Conservation (phyloP, 1,140 invertebrate genomes). For the Ooceraea biroi region DNA sequence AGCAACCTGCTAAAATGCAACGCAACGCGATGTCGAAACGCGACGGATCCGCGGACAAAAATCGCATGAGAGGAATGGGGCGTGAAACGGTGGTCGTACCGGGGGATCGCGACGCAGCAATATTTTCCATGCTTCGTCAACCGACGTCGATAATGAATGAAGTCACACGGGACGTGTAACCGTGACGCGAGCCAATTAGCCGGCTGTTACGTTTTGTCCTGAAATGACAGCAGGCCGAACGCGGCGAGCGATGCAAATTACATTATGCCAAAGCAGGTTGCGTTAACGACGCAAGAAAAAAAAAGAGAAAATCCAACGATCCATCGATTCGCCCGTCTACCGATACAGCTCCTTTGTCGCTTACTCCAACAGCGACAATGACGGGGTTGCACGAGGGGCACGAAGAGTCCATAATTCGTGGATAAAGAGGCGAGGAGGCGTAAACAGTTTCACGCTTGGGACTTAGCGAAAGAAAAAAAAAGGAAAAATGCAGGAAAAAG, state of each 20-base stretch:
- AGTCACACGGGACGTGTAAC: constrained; percentile 56
- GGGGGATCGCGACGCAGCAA: neutral
- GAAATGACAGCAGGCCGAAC: constrained; percentile 19
- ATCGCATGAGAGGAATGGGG: constrained; percentile 17
- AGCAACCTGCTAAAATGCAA: constrained; percentile 12
- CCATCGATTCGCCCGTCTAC: no score
- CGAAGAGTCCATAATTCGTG: neutral
- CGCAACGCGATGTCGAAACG: constrained; percentile 40
- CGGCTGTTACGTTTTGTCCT: constrained; percentile 44
- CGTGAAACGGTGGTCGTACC: neutral
- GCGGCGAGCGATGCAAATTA: constrained; percentile 20
- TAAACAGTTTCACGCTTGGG: no score
- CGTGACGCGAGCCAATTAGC: constrained; percentile 69
- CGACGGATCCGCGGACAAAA: constrained; percentile 11
- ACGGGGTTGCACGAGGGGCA: neutral
- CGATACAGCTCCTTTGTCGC: neutral
- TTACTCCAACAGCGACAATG: neutral
- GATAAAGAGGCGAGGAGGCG: neutral
- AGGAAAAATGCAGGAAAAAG: no score
- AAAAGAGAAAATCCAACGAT: neutral
- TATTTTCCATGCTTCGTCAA: constrained; percentile 49
- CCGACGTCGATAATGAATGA: constrained; percentile 62
- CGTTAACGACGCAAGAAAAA: neutral
- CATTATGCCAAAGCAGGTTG: constrained; percentile 19
- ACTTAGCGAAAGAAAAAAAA: no score